These are phyloP conservation scores for Beris chalybata DNA, from an alignment of 2,888 invertebrate species.

Conservation along the genomic window DNA sequence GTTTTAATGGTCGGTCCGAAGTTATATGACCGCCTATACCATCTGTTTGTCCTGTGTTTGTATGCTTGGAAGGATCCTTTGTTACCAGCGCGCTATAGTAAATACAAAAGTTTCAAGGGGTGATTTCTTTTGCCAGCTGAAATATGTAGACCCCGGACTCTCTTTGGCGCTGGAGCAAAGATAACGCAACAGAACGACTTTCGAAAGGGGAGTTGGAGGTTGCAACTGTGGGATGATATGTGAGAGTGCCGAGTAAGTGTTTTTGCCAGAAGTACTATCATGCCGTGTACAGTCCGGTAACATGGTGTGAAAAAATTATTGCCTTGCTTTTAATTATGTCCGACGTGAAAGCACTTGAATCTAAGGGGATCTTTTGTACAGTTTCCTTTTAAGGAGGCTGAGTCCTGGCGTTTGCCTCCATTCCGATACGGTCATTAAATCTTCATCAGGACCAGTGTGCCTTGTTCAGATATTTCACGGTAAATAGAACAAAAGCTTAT, in stretches of 20 bases:
- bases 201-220: background rate
- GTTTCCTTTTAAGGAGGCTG: slow-evolving; percentile 2
- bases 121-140: no score
- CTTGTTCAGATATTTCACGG: slow-evolving; percentile 11
- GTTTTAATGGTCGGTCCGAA: slow-evolving; percentile 4
- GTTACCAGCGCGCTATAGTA: slow-evolving; percentile 4
- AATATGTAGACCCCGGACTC: slow-evolving; percentile 4
- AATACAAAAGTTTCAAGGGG: no score
- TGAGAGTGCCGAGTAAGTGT: slow-evolving; percentile 27
- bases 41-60: slow-evolving; percentile 29
- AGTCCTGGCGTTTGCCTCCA: background rate
- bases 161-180: slow-evolving; percentile 4
- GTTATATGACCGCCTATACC: slow-evolving; percentile 24
- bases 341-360: background rate
- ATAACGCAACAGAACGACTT: no score
- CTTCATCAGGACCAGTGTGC: slow-evolving; percentile 24
- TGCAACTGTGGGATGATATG: slow-evolving; percentile 20
- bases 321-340: slow-evolving; percentile 29
- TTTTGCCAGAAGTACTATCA: slow-evolving; percentile 19
- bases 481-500: slow-evolving; percentile 35
- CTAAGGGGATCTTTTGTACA: slow-evolving; percentile 3
- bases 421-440: slow-evolving; percentile 29
- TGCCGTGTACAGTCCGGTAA: background rate
- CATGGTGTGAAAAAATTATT: slow-evolving; percentile 29
- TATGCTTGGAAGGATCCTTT: slow-evolving; percentile 23